These are phyloP conservation scores for Polia nebulosa DNA, from an alignment of 2,888 invertebrate species.

Conservation along the genomic window DNA sequence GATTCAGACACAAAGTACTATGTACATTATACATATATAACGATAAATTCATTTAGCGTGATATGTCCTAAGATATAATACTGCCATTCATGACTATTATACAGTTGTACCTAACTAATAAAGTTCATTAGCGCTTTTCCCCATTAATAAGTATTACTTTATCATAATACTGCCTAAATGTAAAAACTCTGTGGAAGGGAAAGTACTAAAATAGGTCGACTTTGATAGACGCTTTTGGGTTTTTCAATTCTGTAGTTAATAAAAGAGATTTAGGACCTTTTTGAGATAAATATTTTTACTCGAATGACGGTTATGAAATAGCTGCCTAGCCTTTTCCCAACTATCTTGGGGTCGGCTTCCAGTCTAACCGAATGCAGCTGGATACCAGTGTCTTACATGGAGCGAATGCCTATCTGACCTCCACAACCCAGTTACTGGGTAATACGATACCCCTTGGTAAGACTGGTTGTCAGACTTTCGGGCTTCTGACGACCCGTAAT, in stretches of 20 bases:
- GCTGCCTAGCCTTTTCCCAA: too few relatives aligned
- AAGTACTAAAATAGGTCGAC: slow-evolving; percentile 38
- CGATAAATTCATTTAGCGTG: slow-evolving; percentile 66
- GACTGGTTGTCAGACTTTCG: too few relatives aligned
- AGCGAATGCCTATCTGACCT: too few relatives aligned
- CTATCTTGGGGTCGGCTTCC: too few relatives aligned
- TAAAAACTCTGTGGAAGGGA: slow-evolving; percentile 56
- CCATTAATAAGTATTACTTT: slow-evolving; percentile 76
- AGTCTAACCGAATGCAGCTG: too few relatives aligned
- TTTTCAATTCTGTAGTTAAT: neutral
- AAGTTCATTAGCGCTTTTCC: slow-evolving; percentile 90
- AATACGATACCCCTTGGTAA: too few relatives aligned
- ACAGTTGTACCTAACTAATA: slow-evolving; percentile 70
- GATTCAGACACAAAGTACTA: slow-evolving; percentile 31
- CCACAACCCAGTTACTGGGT: too few relatives aligned
- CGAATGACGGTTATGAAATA: neutral
- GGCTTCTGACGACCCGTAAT: too few relatives aligned
- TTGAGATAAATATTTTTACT: slow-evolving; percentile 10
- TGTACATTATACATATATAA: slow-evolving; percentile 51
- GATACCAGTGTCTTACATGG: too few relatives aligned
- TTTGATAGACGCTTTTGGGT: slow-evolving; percentile 36
- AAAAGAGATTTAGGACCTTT: neutral
- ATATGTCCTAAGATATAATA: slow-evolving; percentile 79
- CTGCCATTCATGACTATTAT: slow-evolving; percentile 65
- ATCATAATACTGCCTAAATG: slow-evolving; percentile 60